A percentile compares a stretch with the other conserved stretches of the same genome.
Evolutionary conservation across 2,888 invertebrate genomes (phyloP).

Genomic region (Criorhina ranunculi): DNA sequence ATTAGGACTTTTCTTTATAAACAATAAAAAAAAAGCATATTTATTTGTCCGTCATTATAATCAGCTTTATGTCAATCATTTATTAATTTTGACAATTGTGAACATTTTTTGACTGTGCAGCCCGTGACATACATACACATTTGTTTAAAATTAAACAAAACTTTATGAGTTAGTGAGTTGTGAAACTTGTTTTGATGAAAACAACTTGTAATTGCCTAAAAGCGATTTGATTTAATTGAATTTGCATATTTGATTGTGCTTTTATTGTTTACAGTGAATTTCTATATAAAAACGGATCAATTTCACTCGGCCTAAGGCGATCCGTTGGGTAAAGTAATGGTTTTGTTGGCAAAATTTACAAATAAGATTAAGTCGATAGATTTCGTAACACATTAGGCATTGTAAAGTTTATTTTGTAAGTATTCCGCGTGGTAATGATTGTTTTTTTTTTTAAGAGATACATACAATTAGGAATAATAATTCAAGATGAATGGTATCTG

Average conservation of each 20-base stretch:
- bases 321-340: conserved; percentile 13
- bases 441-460: not conserved
- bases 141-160: not conserved
- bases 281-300: conserved; percentile 26
- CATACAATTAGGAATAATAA: not conserved
- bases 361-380: not conserved
- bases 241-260: conserved; percentile 68
- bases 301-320: conserved; percentile 20
- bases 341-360: conserved; percentile 10
- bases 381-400: not conserved
- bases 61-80: conserved; percentile 35
- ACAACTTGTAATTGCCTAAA: conserved; percentile 37
- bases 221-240: conserved; percentile 63
- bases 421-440: conserved; percentile 5
- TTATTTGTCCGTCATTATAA: conserved; percentile 21
- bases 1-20: not conserved
- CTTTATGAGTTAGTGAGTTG: not conserved
- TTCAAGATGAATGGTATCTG: not conserved
- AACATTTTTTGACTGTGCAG: not conserved
- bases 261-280: conserved; percentile 34
- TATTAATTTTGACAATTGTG: conserved; percentile 32
- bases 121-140: not conserved
- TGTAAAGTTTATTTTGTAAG: not conserved
- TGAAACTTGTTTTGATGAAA: conserved; percentile 29
- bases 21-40: conserved; percentile 17